Conservation (phyloP, 2,888 invertebrate genomes). For the Reticulitermes lucifugus region DNA sequence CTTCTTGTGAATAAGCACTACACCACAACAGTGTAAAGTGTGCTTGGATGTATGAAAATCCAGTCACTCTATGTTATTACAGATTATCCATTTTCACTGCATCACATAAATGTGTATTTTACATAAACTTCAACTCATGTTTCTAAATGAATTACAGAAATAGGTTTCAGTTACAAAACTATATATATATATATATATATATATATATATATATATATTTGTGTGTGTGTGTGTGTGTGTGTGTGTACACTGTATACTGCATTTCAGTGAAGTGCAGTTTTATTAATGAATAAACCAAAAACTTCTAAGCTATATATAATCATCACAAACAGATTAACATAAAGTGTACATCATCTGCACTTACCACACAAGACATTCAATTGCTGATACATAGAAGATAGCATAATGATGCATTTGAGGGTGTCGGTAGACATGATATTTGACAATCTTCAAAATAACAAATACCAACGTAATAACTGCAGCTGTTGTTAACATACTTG, state of each 20-base stretch:
- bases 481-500: constrained; percentile 62
- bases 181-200: no score
- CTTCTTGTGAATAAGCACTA: no score
- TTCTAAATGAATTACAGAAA: no score
- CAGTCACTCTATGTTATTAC: no score
- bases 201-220: no score
- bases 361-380: constrained; percentile 65
- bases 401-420: constrained; percentile 66
- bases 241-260: neutral
- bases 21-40: no score
- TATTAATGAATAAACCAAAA: neutral
- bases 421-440: constrained; percentile 64
- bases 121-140: no score
- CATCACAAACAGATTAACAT: neutral
- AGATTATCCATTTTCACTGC: no score
- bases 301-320: neutral
- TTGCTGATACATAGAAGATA: constrained; percentile 65
- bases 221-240: no score
- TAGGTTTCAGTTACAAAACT: neutral
- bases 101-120: no score
- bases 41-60: no score
- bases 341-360: constrained; percentile 47
- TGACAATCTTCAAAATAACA: constrained; percentile 61
- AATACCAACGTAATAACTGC: constrained; percentile 62
- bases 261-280: neutral